A percentile compares a stretch with the other conserved stretches of the same genome.
These are phyloP conservation scores for Eurytoma adleriae DNA, from an alignment of 2,888 invertebrate genomes.

Conservation along the genomic window DNA sequence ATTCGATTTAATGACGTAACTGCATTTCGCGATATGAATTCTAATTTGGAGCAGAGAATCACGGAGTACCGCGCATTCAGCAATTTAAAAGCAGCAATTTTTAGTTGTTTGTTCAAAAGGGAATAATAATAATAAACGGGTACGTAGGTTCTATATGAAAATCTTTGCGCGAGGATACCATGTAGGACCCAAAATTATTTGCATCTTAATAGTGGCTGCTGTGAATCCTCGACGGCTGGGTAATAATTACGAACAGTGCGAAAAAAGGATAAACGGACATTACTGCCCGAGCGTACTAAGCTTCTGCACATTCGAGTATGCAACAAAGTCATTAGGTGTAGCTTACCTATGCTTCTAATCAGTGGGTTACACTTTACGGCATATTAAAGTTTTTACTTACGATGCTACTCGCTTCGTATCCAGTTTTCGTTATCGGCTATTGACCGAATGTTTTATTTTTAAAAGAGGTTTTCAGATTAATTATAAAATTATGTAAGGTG, in stretches of 20 bases:
- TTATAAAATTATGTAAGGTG: too few relatives aligned
- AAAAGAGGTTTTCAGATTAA: too few relatives aligned
- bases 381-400: slow-evolving; percentile 43
- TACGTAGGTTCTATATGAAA: background rate
- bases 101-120: too few relatives aligned
- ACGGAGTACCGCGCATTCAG: too few relatives aligned
- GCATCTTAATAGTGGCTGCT: slow-evolving; percentile 21
- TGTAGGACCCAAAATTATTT: slow-evolving; percentile 21
- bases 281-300: background rate
- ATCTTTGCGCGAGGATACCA: background rate
- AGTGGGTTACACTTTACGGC: slow-evolving; percentile 23
- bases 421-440: too few relatives aligned
- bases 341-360: slow-evolving; percentile 32
- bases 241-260: slow-evolving; percentile 40
- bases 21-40: too few relatives aligned
- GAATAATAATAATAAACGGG: too few relatives aligned
- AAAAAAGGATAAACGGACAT: slow-evolving; percentile 40
- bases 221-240: slow-evolving; percentile 17
- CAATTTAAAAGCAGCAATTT: too few relatives aligned
- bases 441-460: too few relatives aligned
- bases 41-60: too few relatives aligned
- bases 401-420: too few relatives aligned
- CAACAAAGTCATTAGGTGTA: slow-evolving; percentile 40
- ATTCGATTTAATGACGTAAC: too few relatives aligned
- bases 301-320: background rate